These are phyloP conservation scores for Coleophora flavipennella DNA, from an alignment of 2,888 invertebrate species.

Conservation along the genomic window DNA sequence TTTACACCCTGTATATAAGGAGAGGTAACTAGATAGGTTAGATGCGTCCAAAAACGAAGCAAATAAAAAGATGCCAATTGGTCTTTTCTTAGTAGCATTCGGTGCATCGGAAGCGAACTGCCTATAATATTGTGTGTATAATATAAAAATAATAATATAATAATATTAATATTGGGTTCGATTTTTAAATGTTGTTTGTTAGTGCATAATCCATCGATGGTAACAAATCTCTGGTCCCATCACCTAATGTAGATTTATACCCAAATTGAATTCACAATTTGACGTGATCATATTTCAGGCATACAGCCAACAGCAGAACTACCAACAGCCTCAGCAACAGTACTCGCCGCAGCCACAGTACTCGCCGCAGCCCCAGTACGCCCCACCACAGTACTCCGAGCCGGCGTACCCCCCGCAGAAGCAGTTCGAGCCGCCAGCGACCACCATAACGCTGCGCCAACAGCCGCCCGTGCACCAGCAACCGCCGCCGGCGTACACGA, in stretches of 20 bases:
- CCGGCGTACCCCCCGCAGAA: conserved; percentile 71
- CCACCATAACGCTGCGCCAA: conserved; percentile 80
- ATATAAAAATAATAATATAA: too few species aligned
- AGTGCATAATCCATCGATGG: too few species aligned
- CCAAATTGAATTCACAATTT: neutral
- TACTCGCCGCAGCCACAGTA: conserved; percentile 27
- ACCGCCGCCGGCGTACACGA: conserved; percentile 81
- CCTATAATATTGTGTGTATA: too few species aligned
- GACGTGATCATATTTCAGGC: conserved; percentile 16
- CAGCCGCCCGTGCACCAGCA: conserved; percentile 83
- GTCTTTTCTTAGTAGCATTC: too few species aligned
- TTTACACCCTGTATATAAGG: too few species aligned
- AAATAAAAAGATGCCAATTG: too few species aligned
- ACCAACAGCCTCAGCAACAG: conserved; percentile 5
- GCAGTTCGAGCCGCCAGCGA: conserved; percentile 75
- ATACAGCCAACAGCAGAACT: conserved; percentile 19
- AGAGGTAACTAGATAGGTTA: too few species aligned
- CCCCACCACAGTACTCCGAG: conserved; percentile 41
- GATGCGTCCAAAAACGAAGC: too few species aligned
- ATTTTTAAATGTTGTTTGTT: too few species aligned
- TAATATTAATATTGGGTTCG: too few species aligned
- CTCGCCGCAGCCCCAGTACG: conserved; percentile 28
- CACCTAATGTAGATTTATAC: conserved; percentile 1
- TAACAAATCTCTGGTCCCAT: too few species aligned
- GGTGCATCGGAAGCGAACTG: too few species aligned